Conservation (phyloP, 2,113 vertebrate genomes). For the Apteryx owenii region DNA sequence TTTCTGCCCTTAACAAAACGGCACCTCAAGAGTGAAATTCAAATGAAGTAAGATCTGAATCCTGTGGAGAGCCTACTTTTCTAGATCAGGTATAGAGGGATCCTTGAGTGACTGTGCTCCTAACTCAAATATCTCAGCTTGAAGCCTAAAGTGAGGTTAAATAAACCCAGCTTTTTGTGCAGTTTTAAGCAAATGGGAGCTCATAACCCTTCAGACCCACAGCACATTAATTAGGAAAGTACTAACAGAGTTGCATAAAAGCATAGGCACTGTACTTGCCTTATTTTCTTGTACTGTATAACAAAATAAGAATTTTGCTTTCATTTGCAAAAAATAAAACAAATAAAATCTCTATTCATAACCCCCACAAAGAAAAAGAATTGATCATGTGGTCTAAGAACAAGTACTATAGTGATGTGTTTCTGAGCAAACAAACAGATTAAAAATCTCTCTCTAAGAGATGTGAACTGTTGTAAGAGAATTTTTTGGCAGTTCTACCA, state of each 20-base stretch:
- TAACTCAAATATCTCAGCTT: not conserved
- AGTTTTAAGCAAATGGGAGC: not conserved
- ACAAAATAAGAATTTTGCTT: not conserved
- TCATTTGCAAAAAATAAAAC: not conserved
- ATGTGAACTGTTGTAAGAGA: not conserved
- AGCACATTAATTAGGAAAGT: not conserved
- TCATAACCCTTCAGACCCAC: not conserved
- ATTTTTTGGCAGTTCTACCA: not conserved
- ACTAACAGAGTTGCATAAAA: not conserved
- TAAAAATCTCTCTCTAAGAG: not conserved
- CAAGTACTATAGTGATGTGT: not conserved
- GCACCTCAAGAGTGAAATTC: conserved; percentile 19
- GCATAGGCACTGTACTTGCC: not conserved
- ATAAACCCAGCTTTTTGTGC: not conserved
- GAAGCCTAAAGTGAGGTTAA: not conserved
- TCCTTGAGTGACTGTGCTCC: not conserved
- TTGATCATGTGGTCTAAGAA: not conserved
- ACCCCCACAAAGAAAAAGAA: not conserved
- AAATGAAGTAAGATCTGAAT: conserved; percentile 10
- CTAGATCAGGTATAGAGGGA: not conserved
- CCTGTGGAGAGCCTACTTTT: not conserved
- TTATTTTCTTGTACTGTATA: not conserved
- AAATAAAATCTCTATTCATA: not conserved
- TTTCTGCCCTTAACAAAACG: conserved; percentile 2
- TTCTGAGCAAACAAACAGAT: not conserved